Evolutionary conservation across 2,113 vertebrate species (phyloP), one percentile per base, ranked within the genome.

Genomic region (Dipodomys spectabilis): DNA sequence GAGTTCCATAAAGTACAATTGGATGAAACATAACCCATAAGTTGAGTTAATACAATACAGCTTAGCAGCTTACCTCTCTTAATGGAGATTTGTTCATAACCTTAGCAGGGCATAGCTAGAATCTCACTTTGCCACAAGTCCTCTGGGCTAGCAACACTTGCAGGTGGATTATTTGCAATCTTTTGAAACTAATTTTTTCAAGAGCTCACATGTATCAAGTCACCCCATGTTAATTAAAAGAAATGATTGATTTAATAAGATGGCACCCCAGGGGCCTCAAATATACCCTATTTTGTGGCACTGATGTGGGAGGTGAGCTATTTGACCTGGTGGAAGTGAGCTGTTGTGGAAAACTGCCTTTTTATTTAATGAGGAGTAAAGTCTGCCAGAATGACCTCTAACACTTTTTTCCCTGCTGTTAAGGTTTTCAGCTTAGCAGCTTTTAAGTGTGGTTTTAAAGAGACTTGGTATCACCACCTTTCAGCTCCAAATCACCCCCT

Each of bases 301-400:
- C 71, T 90, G 73, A 84, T 71, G 94, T 82, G 77, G 93, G 93
- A 94, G 74, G 81, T 78, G 83, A 96, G 78, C 91, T 82, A 91
- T 96, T 89, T 92, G 92, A 96, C 94, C 94, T 91, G 73, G 81
- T 88, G 68, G 83, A 73, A 91, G 83, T 69, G 71, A 94, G 85
- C 86, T 90, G 49, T 87, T 90, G 81, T 91, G 95, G 89, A 92
- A 96, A 96, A 94, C 28, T 94, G 92, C 85, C 86, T 85, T 95
- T 92, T 85, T 88, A 93, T 94, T 97, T 96, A 96, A 96, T 95
- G 95, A 96, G 88, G 92, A 94, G 89, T 64, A 94, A 97, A 97
- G 91, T 89, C 90, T 20, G 93, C 80, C 90, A 89, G 60, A 93
- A 94, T 89, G 93, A 94, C 83, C 89, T 96, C 91, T 88, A 75